These are phyloP conservation scores for Lepisosteus oculatus DNA, from an alignment of 2,113 vertebrate genomes.

Conservation along the genomic window DNA sequence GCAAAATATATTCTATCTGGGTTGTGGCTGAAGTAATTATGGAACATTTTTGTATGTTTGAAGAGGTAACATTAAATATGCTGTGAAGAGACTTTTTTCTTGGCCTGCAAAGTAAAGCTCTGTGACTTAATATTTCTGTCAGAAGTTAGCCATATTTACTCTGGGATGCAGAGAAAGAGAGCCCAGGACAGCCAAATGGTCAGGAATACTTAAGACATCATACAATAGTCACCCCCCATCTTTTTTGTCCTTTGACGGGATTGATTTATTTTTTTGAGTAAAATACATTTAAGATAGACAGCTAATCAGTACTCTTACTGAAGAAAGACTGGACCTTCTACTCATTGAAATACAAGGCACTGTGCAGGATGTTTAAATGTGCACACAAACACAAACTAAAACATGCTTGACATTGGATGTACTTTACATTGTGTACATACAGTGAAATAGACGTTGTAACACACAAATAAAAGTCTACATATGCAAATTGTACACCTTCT, in stretches of 20 bases:
- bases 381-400: conserved; percentile 9
- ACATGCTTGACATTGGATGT: neutral
- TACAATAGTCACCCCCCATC: conserved; percentile 74
- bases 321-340: conserved; percentile 10
- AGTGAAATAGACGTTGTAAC: too few species aligned
- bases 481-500: too few species aligned
- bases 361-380: neutral
- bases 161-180: conserved; percentile 49
- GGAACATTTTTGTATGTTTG: too few species aligned
- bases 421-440: too few species aligned
- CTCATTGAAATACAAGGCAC: conserved; percentile 1
- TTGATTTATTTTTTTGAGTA: conserved; percentile 71
- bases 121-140: conserved; percentile 29
- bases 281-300: conserved; percentile 59
- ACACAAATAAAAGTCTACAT: too few species aligned
- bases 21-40: too few species aligned
- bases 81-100: too few species aligned
- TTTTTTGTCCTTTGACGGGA: conserved; percentile 64
- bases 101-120: conserved; percentile 13
- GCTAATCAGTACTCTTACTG: conserved; percentile 25
- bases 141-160: conserved; percentile 45
- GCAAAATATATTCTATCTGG: too few species aligned
- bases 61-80: too few species aligned
- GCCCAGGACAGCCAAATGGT: conserved; percentile 69
- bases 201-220: conserved; percentile 76